phyloP scores from a whole-genome alignment of 1,140 invertebrate genomes.

The Philotrypesis tridentata region DNA sequence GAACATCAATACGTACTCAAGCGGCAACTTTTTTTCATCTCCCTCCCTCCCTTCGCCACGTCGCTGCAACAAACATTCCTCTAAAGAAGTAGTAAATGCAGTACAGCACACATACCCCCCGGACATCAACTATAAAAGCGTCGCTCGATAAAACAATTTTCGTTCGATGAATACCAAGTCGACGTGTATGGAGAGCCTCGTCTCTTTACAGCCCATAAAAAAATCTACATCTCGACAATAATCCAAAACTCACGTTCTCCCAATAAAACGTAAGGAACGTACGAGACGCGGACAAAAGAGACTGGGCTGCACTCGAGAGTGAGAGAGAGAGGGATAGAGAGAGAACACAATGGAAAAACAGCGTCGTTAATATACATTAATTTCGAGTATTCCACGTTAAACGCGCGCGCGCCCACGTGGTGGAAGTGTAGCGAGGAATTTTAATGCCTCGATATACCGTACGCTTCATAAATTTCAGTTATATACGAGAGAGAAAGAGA shows the following conservation, averaged over 20 bases:
- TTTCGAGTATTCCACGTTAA: slow-evolving; percentile 48
- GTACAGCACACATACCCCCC: background rate
- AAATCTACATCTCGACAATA: slow-evolving; percentile 30
- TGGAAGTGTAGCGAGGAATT: slow-evolving; percentile 52
- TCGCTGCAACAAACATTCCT: background rate
- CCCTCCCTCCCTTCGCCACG: too few relatives aligned
- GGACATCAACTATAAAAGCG: background rate
- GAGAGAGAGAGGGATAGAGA: background rate
- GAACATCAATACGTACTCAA: background rate
- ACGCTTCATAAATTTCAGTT: slow-evolving; percentile 50
- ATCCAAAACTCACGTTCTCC: slow-evolving; percentile 5
- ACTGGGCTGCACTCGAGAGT: background rate
- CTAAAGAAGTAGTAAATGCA: background rate
- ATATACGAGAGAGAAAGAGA: too few relatives aligned
- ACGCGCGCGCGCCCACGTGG: slow-evolving; percentile 46
- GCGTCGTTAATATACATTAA: slow-evolving; percentile 59
- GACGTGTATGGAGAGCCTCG: background rate
- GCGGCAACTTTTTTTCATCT: background rate
- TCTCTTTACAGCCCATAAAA: slow-evolving; percentile 38
- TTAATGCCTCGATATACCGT: slow-evolving; percentile 49
- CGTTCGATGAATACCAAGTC: slow-evolving; percentile 17
- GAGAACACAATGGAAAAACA: background rate
- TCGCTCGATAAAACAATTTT: slow-evolving; percentile 48
- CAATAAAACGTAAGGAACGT: background rate
- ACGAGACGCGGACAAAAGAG: background rate